Conservation (phyloP, 2,113 vertebrate species). For the Noturus placidus region DNA sequence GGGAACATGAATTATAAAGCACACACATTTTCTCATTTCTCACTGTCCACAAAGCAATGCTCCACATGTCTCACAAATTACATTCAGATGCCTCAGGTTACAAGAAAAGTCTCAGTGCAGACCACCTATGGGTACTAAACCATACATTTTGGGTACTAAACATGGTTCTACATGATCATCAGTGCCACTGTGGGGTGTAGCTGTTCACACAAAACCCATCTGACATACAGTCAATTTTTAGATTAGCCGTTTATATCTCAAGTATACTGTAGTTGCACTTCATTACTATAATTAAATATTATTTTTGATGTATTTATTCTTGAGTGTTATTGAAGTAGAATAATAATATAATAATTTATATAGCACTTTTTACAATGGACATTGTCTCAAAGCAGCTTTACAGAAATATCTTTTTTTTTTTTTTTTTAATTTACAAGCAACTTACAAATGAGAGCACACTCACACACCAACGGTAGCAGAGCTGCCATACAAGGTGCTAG, state of each 20-base stretch:
- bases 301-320: not conserved
- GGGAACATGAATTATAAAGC: constrained; percentile 50
- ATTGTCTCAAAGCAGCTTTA: too few species aligned
- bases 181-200: constrained; percentile 1
- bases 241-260: not conserved
- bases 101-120: constrained; percentile 11
- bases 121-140: constrained; percentile 21
- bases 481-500: too few species aligned
- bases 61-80: constrained; percentile 25
- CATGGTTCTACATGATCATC: constrained; percentile 15
- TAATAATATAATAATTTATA: too few species aligned
- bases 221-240: not conserved
- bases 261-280: not conserved
- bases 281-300: not conserved
- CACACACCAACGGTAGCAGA: too few species aligned
- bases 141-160: not conserved
- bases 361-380: too few species aligned
- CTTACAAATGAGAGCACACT: too few species aligned
- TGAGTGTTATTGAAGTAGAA: not conserved
- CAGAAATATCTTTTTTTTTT: too few species aligned
- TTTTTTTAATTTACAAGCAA: too few species aligned
- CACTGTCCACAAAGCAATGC: constrained; percentile 28
- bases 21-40: constrained; percentile 20
- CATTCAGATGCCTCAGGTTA: constrained; percentile 15
- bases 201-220: not conserved